Conservation (phyloP, 2,888 invertebrate species). For the Torymus tubicola region DNA sequence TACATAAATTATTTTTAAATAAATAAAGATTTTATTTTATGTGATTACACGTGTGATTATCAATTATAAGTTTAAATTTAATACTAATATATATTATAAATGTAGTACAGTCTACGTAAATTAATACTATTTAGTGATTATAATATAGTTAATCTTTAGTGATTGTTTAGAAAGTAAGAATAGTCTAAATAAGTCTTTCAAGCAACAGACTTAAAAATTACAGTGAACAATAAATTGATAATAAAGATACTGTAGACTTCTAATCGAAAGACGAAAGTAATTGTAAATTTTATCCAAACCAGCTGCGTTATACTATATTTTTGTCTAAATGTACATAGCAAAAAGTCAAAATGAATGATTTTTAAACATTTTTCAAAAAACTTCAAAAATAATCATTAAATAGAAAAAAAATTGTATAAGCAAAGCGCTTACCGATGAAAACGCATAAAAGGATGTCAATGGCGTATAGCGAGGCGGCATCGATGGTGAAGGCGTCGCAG, state of each 20-base stretch:
- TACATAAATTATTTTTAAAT: background rate
- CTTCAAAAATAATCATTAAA: background rate
- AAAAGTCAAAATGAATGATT: background rate
- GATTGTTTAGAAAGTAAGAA: no score
- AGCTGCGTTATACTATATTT: conserved; percentile 16
- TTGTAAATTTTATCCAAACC: background rate
- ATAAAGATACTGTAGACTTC: no score
- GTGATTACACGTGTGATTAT: background rate
- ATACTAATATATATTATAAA: no score
- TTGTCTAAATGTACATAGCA: conserved; percentile 24
- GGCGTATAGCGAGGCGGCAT: conserved; percentile 71
- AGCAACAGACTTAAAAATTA: no score
- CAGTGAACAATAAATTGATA: background rate
- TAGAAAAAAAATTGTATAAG: background rate
- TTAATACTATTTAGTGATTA: no score
- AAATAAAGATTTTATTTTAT: conserved; percentile 3
- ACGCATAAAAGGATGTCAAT: conserved; percentile 72
- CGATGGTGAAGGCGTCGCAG: conserved; percentile 72
- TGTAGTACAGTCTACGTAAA: no score
- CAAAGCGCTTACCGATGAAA: conserved; percentile 66
- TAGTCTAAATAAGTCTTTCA: no score
- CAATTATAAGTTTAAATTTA: no score
- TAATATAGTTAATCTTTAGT: no score
- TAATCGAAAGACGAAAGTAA: background rate
- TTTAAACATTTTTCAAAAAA: conserved; percentile 3